Conservation (phyloP, 2,888 invertebrate species). For the Digitonthophagus gazella region DNA sequence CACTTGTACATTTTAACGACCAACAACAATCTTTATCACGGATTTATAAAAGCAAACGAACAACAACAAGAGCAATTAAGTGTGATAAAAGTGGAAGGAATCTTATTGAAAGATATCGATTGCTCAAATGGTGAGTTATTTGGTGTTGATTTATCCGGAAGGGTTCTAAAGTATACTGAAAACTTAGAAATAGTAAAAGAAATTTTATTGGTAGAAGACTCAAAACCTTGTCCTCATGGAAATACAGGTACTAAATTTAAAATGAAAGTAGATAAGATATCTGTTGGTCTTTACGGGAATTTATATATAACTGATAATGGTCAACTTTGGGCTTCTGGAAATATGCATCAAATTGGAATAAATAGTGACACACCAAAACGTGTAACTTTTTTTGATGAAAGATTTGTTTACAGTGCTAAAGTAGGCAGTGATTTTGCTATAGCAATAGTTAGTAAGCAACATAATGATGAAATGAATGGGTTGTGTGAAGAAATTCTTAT, state of each 20-base stretch:
- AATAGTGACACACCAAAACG: slow-evolving; percentile 60
- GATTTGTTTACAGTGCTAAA: slow-evolving; percentile 66
- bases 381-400: slow-evolving; percentile 67
- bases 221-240: slow-evolving; percentile 65
- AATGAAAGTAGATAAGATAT: slow-evolving; percentile 62
- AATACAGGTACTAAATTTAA: slow-evolving; percentile 60
- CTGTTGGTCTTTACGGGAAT: slow-evolving; percentile 61
- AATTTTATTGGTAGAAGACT: slow-evolving; percentile 62
- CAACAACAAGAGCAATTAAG: slow-evolving; percentile 48
- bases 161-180: slow-evolving; percentile 58
- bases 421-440: slow-evolving; percentile 78
- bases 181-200: slow-evolving; percentile 60
- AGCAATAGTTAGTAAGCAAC: slow-evolving; percentile 64
- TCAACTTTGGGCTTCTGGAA: slow-evolving; percentile 68
- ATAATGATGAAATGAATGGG: slow-evolving; percentile 52
- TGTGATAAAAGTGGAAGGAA: slow-evolving; percentile 54
- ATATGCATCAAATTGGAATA: slow-evolving; percentile 66
- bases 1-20: slow-evolving; percentile 52
- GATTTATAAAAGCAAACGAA: slow-evolving; percentile 41
- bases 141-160: slow-evolving; percentile 62
- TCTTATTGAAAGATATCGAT: slow-evolving; percentile 63
- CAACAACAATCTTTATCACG: slow-evolving; percentile 50
- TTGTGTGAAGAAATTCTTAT: slow-evolving; percentile 65
- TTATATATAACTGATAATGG: slow-evolving; percentile 66
- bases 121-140: slow-evolving; percentile 60